Base-by-base conservation (phyloP, 2,888 invertebrate genomes). In the Tryphoninae sp. region DNA sequence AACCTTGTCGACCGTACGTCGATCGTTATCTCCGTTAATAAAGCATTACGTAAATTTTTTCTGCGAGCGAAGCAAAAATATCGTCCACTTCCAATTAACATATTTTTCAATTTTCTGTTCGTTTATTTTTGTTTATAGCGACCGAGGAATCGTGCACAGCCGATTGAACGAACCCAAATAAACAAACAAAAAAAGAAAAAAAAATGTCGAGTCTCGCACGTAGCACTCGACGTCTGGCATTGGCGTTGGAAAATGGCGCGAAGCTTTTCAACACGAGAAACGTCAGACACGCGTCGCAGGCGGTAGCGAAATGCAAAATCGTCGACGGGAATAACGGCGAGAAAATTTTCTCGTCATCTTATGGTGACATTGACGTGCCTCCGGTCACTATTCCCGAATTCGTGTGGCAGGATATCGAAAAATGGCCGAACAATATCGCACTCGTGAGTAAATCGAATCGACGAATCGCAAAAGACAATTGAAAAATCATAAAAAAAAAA, bases 251-350 rank as follows among this genome's bases (percentile, higher is more conserved):
- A 53, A 79, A 51, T 62, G 49, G 75, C 7, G 75, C 76, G 19
- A 83, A 78, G 49, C 64, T 84, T 40, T n/a, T 75, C 0, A 77
- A 33, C 16, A 42, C 55, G 26, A 81, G 23, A 45, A 68, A 78
- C 6, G 62, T 77, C 22, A 87, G 85, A 69, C 80, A 79, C 19
- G 49, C 82, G n/a, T 88, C 87, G 1, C 78, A 76, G 33, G 86
- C 86, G 0, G 81, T 71, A 6, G 11, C 82, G 0, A 85, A 83
- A 74, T 78, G 71, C 26, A 86, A 84, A 65, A 75, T 89, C 45
- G 59, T 87, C 22, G 83, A 86, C 33, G 88, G 88, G 3, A 81
- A 84, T 23, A 91, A 90, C 53, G 90, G 90, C 0, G 90, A 90
- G 74, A 86, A 81, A 72, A 88, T 91, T 19, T 86, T 91, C 26